Percentiles rank a stretch among this genome's conserved stretches.
These are phyloP conservation scores for Eurystomus gularis DNA, from an alignment of 2,113 vertebrate species.

Conservation along the genomic window DNA sequence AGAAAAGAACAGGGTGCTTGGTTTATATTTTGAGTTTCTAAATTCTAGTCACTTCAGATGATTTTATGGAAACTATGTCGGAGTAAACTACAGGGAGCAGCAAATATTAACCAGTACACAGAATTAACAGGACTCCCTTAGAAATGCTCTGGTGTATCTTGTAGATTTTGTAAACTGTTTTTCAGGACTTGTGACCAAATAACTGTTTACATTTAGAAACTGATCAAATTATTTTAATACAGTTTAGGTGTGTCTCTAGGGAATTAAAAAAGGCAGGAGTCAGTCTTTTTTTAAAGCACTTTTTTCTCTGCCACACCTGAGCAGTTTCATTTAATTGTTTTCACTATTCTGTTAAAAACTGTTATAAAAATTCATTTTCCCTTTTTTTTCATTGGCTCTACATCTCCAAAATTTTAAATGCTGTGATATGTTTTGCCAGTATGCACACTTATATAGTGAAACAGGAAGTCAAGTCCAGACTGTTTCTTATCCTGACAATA, in stretches of 20 bases:
- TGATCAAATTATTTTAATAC: background rate
- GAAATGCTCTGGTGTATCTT: background rate
- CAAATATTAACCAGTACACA: constrained; percentile 71
- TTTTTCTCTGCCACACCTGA: background rate
- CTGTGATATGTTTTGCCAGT: background rate
- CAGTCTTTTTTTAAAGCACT: background rate
- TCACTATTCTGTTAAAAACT: background rate
- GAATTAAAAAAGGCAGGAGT: background rate
- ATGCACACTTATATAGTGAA: background rate
- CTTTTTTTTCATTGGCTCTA: background rate
- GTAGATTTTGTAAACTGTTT: background rate
- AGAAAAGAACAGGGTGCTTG: background rate
- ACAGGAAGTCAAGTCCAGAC: background rate
- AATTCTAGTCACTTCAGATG: constrained; percentile 7
- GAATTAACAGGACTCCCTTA: background rate
- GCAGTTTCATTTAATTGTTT: background rate
- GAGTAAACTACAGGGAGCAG: constrained; percentile 82
- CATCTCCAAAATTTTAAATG: background rate
- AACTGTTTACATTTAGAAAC: background rate
- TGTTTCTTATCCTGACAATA: background rate
- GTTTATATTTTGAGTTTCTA: constrained; percentile 21
- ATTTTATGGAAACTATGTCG: background rate
- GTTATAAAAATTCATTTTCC: background rate
- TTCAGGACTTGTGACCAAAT: background rate
- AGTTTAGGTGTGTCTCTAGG: background rate